These are phyloP conservation scores for Dromococcyx pavoninus DNA, from an alignment of 2,797 vertebrate genomes.

Conservation along the genomic window DNA sequence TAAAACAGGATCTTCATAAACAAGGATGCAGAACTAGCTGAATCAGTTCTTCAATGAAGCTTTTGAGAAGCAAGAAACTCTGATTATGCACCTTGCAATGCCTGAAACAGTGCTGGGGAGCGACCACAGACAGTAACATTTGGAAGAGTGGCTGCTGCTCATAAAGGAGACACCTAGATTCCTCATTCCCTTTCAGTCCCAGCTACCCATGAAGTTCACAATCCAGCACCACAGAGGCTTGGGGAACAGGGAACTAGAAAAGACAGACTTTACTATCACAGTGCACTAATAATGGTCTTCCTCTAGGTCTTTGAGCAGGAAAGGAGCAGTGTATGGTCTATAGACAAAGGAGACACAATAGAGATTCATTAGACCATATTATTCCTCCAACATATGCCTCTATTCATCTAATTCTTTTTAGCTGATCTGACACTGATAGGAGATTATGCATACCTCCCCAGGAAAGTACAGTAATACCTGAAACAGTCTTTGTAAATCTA, in stretches of 20 bases:
- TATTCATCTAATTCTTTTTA: background rate
- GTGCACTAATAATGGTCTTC: background rate
- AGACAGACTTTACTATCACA: background rate
- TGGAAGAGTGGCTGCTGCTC: background rate
- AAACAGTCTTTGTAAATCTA: background rate
- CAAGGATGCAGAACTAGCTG: background rate
- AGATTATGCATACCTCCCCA: background rate
- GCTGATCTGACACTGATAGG: background rate
- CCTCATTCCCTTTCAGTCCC: background rate
- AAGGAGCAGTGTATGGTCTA: background rate
- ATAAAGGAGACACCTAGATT: accelerated
- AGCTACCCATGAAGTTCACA: background rate
- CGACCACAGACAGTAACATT: background rate
- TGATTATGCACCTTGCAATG: background rate
- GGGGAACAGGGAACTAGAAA: background rate
- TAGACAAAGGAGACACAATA: background rate
- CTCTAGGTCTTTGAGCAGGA: background rate
- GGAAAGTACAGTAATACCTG: background rate
- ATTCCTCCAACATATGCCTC: background rate
- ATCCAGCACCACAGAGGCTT: accelerated
- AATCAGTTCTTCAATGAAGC: background rate
- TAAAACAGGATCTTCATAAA: background rate
- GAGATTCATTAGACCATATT: background rate
- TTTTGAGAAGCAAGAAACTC: background rate
- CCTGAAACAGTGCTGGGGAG: background rate